A percentile compares a stretch with the other conserved stretches of the same genome.
Conservation (phyloP, 2,888 invertebrate species). For the Agelastica alni region DNA sequence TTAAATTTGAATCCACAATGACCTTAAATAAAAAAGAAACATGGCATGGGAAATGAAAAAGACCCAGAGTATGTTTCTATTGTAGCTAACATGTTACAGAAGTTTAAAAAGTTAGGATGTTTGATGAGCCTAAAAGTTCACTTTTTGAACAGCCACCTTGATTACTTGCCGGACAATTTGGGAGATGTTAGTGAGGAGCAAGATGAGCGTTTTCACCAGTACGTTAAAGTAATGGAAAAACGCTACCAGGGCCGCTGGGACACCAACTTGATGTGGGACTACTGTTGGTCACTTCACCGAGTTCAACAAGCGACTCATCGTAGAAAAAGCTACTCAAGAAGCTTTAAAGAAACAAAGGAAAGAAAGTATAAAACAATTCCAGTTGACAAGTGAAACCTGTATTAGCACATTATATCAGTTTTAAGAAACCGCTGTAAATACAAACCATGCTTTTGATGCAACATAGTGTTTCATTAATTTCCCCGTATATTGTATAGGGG, state of each 20-base stretch:
- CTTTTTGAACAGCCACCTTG: too few relatives aligned
- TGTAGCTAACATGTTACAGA: not conserved
- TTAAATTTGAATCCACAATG: too few relatives aligned
- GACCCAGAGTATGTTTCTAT: too few relatives aligned
- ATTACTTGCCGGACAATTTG: too few relatives aligned
- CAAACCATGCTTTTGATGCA: not conserved
- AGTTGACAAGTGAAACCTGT: not conserved
- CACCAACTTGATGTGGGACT: not conserved
- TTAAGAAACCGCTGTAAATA: not conserved
- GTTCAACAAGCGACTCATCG: not conserved
- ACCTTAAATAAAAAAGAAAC: not conserved
- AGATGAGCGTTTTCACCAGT: too few relatives aligned
- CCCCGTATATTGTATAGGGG: not conserved
- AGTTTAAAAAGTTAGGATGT: conserved; percentile 4
- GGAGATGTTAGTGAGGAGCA: too few relatives aligned
- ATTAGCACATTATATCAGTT: not conserved
- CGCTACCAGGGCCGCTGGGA: not conserved
- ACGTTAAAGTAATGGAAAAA: not conserved
- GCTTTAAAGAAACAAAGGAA: not conserved
- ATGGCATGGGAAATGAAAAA: too few relatives aligned
- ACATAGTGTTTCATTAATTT: not conserved
- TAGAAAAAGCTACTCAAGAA: not conserved
- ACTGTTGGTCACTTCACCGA: not conserved
- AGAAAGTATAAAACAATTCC: not conserved
- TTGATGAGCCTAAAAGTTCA: not conserved